A percentile compares a stretch with the other conserved stretches of the same genome.
phyloP scores from a whole-genome alignment of 1,140 invertebrate genomes.

The Yoshiicerus persimilis region DNA sequence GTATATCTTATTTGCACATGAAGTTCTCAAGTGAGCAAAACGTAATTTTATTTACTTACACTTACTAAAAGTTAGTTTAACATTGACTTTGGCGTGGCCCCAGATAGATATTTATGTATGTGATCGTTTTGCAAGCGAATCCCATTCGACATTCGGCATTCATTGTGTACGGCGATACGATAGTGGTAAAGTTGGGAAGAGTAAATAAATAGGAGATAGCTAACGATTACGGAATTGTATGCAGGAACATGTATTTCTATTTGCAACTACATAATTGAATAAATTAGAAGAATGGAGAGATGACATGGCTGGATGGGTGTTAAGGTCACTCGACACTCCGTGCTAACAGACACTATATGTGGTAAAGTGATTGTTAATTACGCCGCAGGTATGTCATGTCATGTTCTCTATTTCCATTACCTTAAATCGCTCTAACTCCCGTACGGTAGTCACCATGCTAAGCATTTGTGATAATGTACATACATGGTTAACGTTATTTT shows the following conservation, averaged over 20 bases:
- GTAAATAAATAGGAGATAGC: neutral
- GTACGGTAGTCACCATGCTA: neutral
- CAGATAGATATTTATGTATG: neutral
- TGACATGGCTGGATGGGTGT: slow-evolving; percentile 14
- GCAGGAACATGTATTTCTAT: neutral
- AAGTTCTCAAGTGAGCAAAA: neutral
- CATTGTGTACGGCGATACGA: neutral
- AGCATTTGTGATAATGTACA: neutral
- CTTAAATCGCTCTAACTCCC: neutral
- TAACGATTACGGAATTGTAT: neutral
- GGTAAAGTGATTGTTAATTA: neutral
- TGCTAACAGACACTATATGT: neutral
- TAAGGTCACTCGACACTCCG: neutral
- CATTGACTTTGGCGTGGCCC: slow-evolving; percentile 3
- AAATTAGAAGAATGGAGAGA: neutral
- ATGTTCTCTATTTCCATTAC: neutral
- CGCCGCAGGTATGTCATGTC: neutral
- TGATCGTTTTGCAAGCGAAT: neutral
- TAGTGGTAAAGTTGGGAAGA: too few species aligned
- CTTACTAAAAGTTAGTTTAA: neutral
- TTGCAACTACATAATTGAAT: neutral
- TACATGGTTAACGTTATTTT: neutral
- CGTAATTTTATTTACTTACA: neutral
- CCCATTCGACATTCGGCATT: neutral
- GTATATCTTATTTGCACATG: too few species aligned